Evolutionary conservation across 2,113 vertebrate species (phyloP).

Genomic region (Rhinichthys klamathensis): DNA sequence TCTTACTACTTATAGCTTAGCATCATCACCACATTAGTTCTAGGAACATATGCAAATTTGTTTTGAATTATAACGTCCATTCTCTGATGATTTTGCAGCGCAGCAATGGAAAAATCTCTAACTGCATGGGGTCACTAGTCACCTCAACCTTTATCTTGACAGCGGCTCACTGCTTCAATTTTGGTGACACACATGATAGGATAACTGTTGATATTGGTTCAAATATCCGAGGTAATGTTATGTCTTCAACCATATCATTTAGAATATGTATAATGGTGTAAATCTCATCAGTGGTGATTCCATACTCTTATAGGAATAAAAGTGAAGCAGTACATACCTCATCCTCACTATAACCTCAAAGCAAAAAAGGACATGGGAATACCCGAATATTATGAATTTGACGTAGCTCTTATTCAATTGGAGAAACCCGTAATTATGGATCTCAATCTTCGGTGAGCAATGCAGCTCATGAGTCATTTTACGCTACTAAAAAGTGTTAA

Average conservation of each 20-base stretch:
- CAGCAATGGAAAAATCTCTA: background rate
- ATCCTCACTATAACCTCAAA: conserved; percentile 55
- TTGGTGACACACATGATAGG: background rate
- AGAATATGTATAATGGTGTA: background rate
- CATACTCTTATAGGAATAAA: conserved; percentile 42
- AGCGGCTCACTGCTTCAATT: conserved; percentile 76
- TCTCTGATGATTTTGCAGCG: conserved; percentile 36
- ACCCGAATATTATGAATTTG: conserved; percentile 75
- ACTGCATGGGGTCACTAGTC: conserved; percentile 74
- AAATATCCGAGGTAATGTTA: background rate
- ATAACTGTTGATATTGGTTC: conserved; percentile 45
- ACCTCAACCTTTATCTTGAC: conserved; percentile 69
- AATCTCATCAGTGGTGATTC: background rate
- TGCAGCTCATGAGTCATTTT: background rate
- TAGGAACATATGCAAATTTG: background rate
- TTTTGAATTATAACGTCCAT: background rate
- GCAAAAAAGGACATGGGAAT: conserved; percentile 38
- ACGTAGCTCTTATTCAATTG: conserved; percentile 74
- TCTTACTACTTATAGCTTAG: background rate
- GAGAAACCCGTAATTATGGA: conserved; percentile 21
- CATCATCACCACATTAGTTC: background rate
- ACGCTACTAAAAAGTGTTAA: background rate
- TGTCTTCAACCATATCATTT: conserved; percentile 30
- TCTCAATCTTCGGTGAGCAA: conserved; percentile 32
- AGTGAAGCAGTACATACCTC: conserved; percentile 34